Conservation (phyloP, 1,140 invertebrate species). For the Meloidogyne floridensis region DNA sequence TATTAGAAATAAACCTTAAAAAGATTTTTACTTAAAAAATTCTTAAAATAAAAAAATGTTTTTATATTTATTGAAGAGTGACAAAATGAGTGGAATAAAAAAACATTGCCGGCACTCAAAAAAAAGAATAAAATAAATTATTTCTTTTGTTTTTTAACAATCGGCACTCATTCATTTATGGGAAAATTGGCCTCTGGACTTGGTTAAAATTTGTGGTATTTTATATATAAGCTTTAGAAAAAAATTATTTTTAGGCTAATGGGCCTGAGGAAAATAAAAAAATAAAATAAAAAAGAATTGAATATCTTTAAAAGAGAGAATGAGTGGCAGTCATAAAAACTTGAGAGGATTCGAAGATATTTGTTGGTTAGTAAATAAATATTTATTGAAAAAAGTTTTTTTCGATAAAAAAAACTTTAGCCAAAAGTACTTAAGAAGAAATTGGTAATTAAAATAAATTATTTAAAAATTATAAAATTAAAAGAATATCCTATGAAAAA, state of each 20-base stretch:
- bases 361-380: too few relatives aligned
- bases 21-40: background rate
- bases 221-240: background rate
- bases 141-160: background rate
- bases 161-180: background rate
- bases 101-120: conserved; percentile 1
- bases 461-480: too few relatives aligned
- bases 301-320: background rate
- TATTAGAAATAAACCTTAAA: background rate
- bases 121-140: background rate
- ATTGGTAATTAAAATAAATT: too few relatives aligned
- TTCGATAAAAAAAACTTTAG: too few relatives aligned
- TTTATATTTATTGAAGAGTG: background rate
- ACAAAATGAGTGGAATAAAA: conserved; percentile 5
- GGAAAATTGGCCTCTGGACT: conserved; percentile 1
- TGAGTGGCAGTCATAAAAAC: background rate
- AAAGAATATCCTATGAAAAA: too few relatives aligned
- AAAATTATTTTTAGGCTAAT: conserved; percentile 10
- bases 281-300: background rate
- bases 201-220: background rate
- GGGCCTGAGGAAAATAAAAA: background rate
- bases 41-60: background rate
- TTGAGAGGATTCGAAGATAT: background rate
- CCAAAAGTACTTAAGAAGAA: too few relatives aligned
- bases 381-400: too few relatives aligned